Conservation (phyloP, 2,113 vertebrate species). For the Cyanoliseus patagonus region DNA sequence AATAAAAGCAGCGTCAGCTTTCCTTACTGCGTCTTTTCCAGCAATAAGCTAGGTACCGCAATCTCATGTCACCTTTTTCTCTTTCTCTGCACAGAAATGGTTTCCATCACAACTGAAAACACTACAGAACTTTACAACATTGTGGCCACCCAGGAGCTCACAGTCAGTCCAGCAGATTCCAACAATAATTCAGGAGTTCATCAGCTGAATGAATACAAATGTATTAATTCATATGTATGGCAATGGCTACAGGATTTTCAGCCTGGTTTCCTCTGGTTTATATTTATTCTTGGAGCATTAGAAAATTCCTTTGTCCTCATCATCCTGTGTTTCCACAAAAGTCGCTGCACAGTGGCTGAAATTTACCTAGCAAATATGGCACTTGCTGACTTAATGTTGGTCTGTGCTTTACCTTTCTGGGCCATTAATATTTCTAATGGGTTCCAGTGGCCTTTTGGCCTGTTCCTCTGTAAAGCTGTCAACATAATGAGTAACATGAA, state of each 20-base stretch:
- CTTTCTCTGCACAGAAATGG: slow-evolving; percentile 51
- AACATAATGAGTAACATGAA: slow-evolving; percentile 83
- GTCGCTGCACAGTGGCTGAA: slow-evolving; percentile 88
- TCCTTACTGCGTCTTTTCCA: background rate
- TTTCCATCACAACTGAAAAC: slow-evolving; percentile 29
- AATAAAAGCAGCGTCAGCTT: background rate
- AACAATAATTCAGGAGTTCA: background rate
- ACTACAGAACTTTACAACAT: background rate
- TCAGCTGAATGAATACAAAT: background rate
- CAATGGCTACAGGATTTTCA: slow-evolving; percentile 76
- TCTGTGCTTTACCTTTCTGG: slow-evolving; percentile 91
- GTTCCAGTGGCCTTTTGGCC: slow-evolving; percentile 89
- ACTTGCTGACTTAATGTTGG: slow-evolving; percentile 84
- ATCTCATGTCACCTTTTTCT: background rate
- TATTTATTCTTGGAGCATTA: slow-evolving; percentile 79
- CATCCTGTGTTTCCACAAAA: slow-evolving; percentile 88
- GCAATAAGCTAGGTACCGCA: background rate
- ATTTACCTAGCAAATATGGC: slow-evolving; percentile 92
- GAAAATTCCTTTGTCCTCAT: slow-evolving; percentile 89
- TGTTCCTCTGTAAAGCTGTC: slow-evolving; percentile 82
- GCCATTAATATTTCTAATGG: slow-evolving; percentile 79
- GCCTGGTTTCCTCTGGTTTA: slow-evolving; percentile 82
- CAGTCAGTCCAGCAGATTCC: background rate
- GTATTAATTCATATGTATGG: slow-evolving; percentile 30
- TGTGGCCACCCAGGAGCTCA: background rate